Base-by-base conservation (phyloP, 2,888 invertebrate species). In the Portevinia maculata region DNA sequence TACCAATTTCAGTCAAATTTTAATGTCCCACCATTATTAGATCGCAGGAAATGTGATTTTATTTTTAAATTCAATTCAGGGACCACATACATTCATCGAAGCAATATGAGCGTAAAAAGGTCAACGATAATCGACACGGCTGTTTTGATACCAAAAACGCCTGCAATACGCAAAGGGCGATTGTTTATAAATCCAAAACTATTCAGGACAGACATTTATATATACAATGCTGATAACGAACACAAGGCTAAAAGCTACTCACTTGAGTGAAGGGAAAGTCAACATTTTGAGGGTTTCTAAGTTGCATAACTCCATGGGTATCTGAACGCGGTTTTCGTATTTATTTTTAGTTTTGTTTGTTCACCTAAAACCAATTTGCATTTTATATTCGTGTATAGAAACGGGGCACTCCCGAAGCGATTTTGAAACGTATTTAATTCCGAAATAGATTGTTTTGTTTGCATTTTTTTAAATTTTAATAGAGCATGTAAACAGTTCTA, bases 101-200 rank as follows among this genome's bases (percentile, higher is more conserved):
- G 41, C 17, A 17, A 30, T 8, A 17, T 52, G n/a, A 9, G 13
- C 1, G 30, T 19, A 46, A 21, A 55, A 46, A 60, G 46, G 60
- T 62, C 48, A 46, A 11, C 34, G 11, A 21, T 32, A 34, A 48
- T 34, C 46, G 13, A 19, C 34, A 57, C 34, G 53, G 28, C 9
- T 21, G 17, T 24, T 15, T 11, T 1, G 8, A 50, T 2, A 34
- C 2, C 32, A 30, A 21, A 32, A 34, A 34, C 44, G 13, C 60
- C 46, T 7, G 46, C 46, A 13, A 3, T 46, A 9, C 21, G 46
- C 21, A 15, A 60, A 60, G 46, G 60, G 13, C 60, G 34, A 48
- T 60, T 46, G 46, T 34, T 60, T 46, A 46, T 46, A 34, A 44
- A 60, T 32, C 19, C 44, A 44, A 60, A n/a, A 6, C 11, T 24